Percentiles rank a stretch among this genome's conserved stretches.
phyloP scores from a whole-genome alignment of 2,888 invertebrate species.

The Dascillus cervinus region DNA sequence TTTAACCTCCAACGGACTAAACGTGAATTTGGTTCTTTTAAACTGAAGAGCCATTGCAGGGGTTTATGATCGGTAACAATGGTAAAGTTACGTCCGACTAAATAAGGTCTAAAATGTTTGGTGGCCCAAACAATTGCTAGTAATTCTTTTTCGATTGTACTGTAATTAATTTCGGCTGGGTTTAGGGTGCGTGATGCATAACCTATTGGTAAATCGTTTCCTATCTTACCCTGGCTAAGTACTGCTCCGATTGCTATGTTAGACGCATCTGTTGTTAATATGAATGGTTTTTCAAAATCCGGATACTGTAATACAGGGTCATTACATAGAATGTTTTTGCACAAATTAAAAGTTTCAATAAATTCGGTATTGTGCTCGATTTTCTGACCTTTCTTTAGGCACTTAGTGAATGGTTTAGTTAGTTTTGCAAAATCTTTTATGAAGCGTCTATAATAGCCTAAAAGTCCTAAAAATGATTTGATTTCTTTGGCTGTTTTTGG shows the following conservation, averaged over 20 bases:
- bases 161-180: slow-evolving; percentile 24
- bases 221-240: slow-evolving; percentile 23
- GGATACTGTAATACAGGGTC: no score
- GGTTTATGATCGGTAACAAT: slow-evolving; percentile 16
- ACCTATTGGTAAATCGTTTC: slow-evolving; percentile 26
- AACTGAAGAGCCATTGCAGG: slow-evolving; percentile 8
- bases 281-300: slow-evolving; percentile 28
- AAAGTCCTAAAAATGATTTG: slow-evolving; percentile 25
- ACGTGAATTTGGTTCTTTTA: slow-evolving; percentile 9
- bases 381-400: slow-evolving; percentile 21
- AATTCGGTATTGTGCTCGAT: slow-evolving; percentile 1
- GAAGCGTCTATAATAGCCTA: slow-evolving; percentile 26
- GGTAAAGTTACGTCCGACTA: slow-evolving; percentile 16
- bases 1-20: slow-evolving; percentile 16
- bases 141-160: no score
- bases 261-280: slow-evolving; percentile 29
- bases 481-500: slow-evolving; percentile 26
- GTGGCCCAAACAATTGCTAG: slow-evolving; percentile 13
- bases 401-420: slow-evolving; percentile 24
- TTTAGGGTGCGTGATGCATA: slow-evolving; percentile 28
- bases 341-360: slow-evolving; percentile 3
- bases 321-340: slow-evolving; percentile 7
- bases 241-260: slow-evolving; percentile 26
- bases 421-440: no score
- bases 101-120: slow-evolving; percentile 17